Percentiles rank a stretch among this genome's conserved stretches.
These are phyloP conservation scores for Misgurnus mizolepis DNA, from an alignment of 2,113 vertebrate species.

Conservation along the genomic window DNA sequence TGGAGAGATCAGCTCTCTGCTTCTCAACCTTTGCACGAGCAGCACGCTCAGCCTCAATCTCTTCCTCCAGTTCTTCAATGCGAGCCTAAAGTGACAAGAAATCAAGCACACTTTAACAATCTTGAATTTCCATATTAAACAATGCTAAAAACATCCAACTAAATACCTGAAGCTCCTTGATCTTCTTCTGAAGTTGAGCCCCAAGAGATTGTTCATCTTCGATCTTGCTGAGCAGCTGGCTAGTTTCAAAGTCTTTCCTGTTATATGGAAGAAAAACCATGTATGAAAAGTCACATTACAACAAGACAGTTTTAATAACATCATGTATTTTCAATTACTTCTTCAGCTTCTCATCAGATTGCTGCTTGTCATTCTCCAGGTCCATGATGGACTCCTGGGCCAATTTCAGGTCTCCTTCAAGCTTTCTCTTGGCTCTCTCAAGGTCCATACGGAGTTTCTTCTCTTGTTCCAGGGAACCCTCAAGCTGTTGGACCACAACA, in stretches of 20 bases:
- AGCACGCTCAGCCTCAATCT: slow-evolving; percentile 65
- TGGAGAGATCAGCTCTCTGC: slow-evolving; percentile 63
- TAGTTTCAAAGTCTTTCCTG: slow-evolving; percentile 60
- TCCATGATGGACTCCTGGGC: slow-evolving; percentile 67
- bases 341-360: slow-evolving; percentile 63
- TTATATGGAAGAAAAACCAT: not conserved
- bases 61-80: slow-evolving; percentile 51
- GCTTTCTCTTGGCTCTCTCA: slow-evolving; percentile 68
- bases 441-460: slow-evolving; percentile 69
- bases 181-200: slow-evolving; percentile 58
- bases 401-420: slow-evolving; percentile 68
- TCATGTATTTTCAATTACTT: slow-evolving; percentile 45
- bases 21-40: slow-evolving; percentile 59
- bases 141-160: not conserved
- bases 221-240: slow-evolving; percentile 56
- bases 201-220: slow-evolving; percentile 59
- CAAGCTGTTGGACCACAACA: slow-evolving; percentile 27
- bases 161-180: slow-evolving; percentile 57
- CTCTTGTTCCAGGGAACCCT: slow-evolving; percentile 64
- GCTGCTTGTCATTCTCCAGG: slow-evolving; percentile 64
- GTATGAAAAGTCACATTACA: not conserved
- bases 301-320: not conserved
- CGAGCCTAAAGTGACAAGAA: slow-evolving; percentile 1
- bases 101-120: not conserved
- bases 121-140: not conserved